phyloP scores from a whole-genome alignment of 64 coral and sea anemone genomes.

The Stylophora pistillata region DNA sequence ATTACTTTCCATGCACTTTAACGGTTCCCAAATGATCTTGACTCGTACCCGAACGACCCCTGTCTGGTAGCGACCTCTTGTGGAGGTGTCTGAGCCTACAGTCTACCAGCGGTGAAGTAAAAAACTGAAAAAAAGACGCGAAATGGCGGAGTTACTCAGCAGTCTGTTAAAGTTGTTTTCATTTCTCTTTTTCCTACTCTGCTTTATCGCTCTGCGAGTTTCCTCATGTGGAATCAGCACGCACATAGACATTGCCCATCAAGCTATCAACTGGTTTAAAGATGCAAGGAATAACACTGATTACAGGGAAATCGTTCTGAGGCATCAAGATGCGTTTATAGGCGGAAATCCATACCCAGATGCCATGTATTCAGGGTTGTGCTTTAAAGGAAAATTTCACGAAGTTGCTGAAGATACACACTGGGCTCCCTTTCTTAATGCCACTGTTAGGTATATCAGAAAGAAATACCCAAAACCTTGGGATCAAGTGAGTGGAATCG shows the following conservation, averaged over 20 bases:
- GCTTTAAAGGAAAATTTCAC: conserved; percentile 80
- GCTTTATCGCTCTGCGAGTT: background rate
- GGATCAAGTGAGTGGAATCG: conserved; percentile 67
- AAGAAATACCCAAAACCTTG: conserved; percentile 95
- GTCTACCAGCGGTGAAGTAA: background rate
- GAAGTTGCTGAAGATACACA: conserved; percentile 85
- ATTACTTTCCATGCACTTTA: too few relatives aligned
- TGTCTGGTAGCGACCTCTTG: background rate
- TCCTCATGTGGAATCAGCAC: conserved; percentile 80
- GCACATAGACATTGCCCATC: conserved; percentile 90
- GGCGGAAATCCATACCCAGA: conserved; percentile 91
- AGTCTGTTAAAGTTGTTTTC: background rate
- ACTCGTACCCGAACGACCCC: too few relatives aligned
- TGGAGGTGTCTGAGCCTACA: background rate
- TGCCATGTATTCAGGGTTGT: conserved; percentile 85
- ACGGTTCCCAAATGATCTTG: too few relatives aligned
- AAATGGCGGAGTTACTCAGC: conserved; percentile 2
- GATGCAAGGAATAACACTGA: conserved; percentile 67
- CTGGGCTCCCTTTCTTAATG: conserved; percentile 92
- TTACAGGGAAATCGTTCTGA: conserved; percentile 82
- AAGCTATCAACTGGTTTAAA: conserved; percentile 78
- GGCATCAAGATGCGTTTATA: conserved; percentile 86
- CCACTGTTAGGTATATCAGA: conserved; percentile 90
- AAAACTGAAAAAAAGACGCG: too few relatives aligned
- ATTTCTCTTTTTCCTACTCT: background rate